phyloP scores from a whole-genome alignment of 2,888 invertebrate species.

The Saturnia japonica region DNA sequence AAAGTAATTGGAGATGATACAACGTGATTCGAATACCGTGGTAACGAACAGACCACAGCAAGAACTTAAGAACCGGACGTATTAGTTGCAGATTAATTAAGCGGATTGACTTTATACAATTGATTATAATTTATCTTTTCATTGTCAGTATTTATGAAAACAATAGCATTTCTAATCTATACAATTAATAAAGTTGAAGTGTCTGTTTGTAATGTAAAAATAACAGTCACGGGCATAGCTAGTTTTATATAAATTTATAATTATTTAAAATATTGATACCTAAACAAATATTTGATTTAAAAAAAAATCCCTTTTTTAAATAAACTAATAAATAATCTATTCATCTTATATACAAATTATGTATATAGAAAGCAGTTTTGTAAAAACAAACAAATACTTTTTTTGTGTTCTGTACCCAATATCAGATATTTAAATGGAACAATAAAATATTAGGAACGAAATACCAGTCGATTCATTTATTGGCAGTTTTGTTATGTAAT shows the following conservation, averaged over 20 bases:
- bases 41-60: constrained; percentile 13
- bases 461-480: not conserved
- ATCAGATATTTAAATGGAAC: not conserved
- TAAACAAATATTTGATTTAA: too few relatives aligned
- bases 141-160: too few relatives aligned
- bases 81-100: not conserved
- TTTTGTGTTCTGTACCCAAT: not conserved
- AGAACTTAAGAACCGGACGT: not conserved
- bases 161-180: too few relatives aligned
- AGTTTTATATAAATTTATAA: too few relatives aligned
- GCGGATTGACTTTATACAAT: not conserved
- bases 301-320: too few relatives aligned
- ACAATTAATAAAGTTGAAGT: too few relatives aligned
- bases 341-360: too few relatives aligned
- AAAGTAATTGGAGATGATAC: constrained; percentile 58
- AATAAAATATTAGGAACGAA: not conserved
- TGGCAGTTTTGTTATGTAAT: not conserved
- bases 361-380: too few relatives aligned
- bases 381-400: not conserved
- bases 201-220: too few relatives aligned
- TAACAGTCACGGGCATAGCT: too few relatives aligned
- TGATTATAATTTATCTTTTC: not conserved
- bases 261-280: too few relatives aligned
- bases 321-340: too few relatives aligned
- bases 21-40: constrained; percentile 47